A percentile compares a stretch with the other conserved stretches of the same genome.
Conservation (phyloP, 1,140 invertebrate species). For the Hermatobates lingyangjiaoensis region DNA sequence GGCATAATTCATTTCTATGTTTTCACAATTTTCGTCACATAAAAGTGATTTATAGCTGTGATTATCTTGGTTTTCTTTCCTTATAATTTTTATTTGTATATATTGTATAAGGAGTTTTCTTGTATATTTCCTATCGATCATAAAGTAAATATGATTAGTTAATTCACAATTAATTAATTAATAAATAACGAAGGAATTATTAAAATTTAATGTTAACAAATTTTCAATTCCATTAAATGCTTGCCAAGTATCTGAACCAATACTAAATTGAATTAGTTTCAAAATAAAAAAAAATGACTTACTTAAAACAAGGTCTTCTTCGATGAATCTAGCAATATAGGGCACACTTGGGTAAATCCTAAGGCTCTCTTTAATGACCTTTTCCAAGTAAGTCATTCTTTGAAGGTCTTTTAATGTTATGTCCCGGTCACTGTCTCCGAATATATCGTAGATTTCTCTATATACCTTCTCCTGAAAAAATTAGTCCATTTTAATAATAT, state of each 20-base stretch:
- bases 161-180: background rate
- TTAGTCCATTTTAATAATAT: too few species aligned
- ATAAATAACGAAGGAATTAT: background rate
- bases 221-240: background rate
- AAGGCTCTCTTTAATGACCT: constrained; percentile 38
- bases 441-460: constrained; percentile 35
- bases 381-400: constrained; percentile 39
- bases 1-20: too few species aligned
- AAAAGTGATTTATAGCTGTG: too few species aligned
- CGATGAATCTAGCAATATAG: constrained; percentile 36
- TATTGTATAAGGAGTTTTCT: too few species aligned
- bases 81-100: too few species aligned
- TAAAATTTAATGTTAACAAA: background rate
- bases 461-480: constrained; percentile 32
- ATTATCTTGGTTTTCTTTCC: too few species aligned
- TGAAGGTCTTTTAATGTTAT: constrained; percentile 30
- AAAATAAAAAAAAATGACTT: constrained; percentile 6
- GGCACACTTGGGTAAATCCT: constrained; percentile 43
- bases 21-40: too few species aligned
- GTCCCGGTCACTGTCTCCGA: constrained; percentile 25
- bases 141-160: too few species aligned
- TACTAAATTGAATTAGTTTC: too few species aligned
- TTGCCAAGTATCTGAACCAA: background rate
- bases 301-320: constrained; percentile 37
- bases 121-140: too few species aligned